A percentile compares a stretch with the other conserved stretches of the same genome.
Evolutionary conservation across 2,888 invertebrate species (phyloP).

Genomic region (Chouioia cunea): DNA sequence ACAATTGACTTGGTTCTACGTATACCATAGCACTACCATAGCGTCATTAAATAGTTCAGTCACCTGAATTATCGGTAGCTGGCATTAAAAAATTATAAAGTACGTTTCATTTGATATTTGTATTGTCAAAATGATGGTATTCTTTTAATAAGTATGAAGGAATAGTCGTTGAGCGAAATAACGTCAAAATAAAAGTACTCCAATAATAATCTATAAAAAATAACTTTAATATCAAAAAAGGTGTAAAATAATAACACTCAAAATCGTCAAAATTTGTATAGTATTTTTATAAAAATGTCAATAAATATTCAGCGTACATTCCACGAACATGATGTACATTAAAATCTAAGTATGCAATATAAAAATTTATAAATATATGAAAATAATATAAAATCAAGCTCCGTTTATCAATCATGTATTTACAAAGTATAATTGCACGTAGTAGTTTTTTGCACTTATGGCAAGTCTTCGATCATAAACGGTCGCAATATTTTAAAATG

Average conservation of each 20-base stretch:
- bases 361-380: slow-evolving; percentile 23
- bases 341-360: slow-evolving; percentile 20
- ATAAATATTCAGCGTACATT: slow-evolving; percentile 33
- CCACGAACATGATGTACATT: slow-evolving; percentile 18
- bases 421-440: slow-evolving; percentile 26
- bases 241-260: background rate
- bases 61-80: too few relatives aligned
- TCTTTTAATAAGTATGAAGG: too few relatives aligned
- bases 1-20: too few relatives aligned
- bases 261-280: background rate
- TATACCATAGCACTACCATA: too few relatives aligned
- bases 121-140: too few relatives aligned
- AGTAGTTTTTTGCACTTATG: background rate
- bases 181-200: too few relatives aligned
- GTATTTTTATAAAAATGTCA: slow-evolving; percentile 40
- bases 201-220: too few relatives aligned
- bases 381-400: slow-evolving; percentile 16
- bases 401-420: slow-evolving; percentile 4
- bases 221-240: too few relatives aligned
- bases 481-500: slow-evolving; percentile 3
- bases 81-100: too few relatives aligned
- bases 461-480: slow-evolving; percentile 18
- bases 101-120: too few relatives aligned
- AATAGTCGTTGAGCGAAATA: too few relatives aligned
- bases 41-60: too few relatives aligned